These are phyloP conservation scores for Carcina quercana DNA, from an alignment of 2,888 invertebrate species.

Conservation along the genomic window DNA sequence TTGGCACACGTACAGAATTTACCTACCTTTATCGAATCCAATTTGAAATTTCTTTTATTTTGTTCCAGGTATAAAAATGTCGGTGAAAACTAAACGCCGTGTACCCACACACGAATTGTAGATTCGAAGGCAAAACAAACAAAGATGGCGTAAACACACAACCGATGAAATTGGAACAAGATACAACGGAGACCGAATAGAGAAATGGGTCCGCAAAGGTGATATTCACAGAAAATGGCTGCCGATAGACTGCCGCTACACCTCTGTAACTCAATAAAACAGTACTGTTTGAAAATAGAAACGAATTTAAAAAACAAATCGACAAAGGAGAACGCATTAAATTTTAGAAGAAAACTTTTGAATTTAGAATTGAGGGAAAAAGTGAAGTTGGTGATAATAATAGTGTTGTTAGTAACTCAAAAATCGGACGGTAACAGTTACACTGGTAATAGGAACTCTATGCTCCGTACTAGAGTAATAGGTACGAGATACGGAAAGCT, in stretches of 20 bases:
- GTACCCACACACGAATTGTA: conserved; percentile 23
- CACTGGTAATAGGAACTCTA: conserved; percentile 74
- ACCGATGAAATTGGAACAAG: conserved; percentile 9
- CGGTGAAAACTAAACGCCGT: conserved; percentile 17
- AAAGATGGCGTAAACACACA: conserved; percentile 13
- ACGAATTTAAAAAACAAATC: conserved; percentile 21
- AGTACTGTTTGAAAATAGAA: conserved; percentile 37
- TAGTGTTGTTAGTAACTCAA: conserved; percentile 46
- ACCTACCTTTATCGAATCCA: no score
- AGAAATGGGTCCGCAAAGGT: conserved; percentile 64
- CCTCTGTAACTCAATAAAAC: conserved; percentile 67
- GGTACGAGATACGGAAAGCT: conserved; percentile 89
- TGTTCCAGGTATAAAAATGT: conserved; percentile 43
- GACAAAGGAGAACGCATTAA: conserved; percentile 17
- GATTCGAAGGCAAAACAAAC: conserved; percentile 25
- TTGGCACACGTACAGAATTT: no score
- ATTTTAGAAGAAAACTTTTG: conserved; percentile 24
- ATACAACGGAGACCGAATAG: conserved; percentile 25
- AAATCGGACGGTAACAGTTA: conserved; percentile 55
- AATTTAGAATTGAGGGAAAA: conserved; percentile 32
- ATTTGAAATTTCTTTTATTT: conserved; percentile 20
- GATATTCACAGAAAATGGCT: conserved; percentile 67
- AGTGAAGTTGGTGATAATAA: conserved; percentile 43
- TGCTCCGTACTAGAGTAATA: conserved; percentile 85
- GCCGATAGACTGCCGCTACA: conserved; percentile 61